Evolutionary conservation across 2,888 invertebrate genomes (phyloP).

Genomic region (Lasioglossum leucozonium): DNA sequence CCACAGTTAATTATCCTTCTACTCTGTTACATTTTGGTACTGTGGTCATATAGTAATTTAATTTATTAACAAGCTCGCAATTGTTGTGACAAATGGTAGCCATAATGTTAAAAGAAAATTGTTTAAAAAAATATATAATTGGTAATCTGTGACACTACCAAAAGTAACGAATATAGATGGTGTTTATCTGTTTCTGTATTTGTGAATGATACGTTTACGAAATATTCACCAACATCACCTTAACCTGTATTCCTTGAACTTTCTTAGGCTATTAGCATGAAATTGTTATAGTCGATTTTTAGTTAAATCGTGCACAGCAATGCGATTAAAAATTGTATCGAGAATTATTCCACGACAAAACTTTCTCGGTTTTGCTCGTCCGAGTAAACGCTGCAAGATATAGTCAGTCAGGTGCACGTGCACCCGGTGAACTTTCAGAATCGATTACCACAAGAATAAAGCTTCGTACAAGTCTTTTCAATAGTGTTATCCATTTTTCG

Average conservation of each 20-base stretch:
- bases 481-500: background rate
- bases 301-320: background rate
- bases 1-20: no score
- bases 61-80: background rate
- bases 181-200: background rate
- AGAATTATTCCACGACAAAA: background rate
- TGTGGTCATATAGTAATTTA: background rate
- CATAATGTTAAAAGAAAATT: background rate
- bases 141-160: background rate
- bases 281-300: background rate
- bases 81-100: background rate
- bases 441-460: slow-evolving; percentile 17
- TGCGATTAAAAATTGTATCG: slow-evolving; percentile 4
- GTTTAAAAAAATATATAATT: background rate
- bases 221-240: background rate
- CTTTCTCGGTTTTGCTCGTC: background rate
- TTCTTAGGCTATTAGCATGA: background rate
- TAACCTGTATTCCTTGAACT: background rate
- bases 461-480: slow-evolving; percentile 7
- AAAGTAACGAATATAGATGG: background rate
- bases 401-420: background rate
- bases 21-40: background rate
- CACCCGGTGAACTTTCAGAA: slow-evolving; percentile 15
- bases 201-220: background rate
- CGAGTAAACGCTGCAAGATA: background rate